Base-by-base conservation (phyloP, 2,888 invertebrate species). In the Cephus runcator region DNA sequence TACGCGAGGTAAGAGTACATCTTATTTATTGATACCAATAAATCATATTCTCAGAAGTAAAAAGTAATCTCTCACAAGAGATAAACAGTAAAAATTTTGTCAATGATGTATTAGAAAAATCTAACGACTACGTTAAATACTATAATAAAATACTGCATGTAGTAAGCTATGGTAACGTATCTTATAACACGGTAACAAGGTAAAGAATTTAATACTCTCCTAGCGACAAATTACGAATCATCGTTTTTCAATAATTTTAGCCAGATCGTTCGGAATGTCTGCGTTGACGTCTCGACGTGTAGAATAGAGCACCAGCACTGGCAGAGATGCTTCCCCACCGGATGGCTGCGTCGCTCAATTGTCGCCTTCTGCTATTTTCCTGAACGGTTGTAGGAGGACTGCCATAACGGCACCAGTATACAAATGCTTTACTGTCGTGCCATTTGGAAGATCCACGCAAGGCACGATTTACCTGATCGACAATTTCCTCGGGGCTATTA, bases 1-100 rank as follows among this genome's bases (percentile, higher is more conserved):
- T 99, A 15, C 93, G 98, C 90, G 98, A 98, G 94, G 97, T 97
- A 87, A 94, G 94, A 93, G 23, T 69, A 3, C 30, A 69, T n/a
- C 31, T 76, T 69, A 31, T 30, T 69, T 79, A 68, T 71, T 77
- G 56, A 6, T 56, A 56, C 6, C 9, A 56, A 56, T 9, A 23
- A 23, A 23, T 56, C 9, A 23, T 56, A 56, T 23, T 56, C 56
- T 56, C 9, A 69, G 31, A 40, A 23, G 71, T 35, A 31, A 11
- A 31, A 33, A 73, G 34, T 73, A 56, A 56, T 23, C 56, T 56
- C 9, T 56, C 23, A 9, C 56, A 75, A n/a, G n/a, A 68, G 30
- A 73, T 12, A 12, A 73, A 73, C 31, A 73, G n/a, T 69, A 69
- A 6, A 1, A 34, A 34, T 78, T 9, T 30, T 56, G n/a, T 15